A percentile compares a stretch with the other conserved stretches of the same genome.
These are phyloP conservation scores for Mycalesis mineus DNA, from an alignment of 2,888 invertebrate species.

Conservation along the genomic window DNA sequence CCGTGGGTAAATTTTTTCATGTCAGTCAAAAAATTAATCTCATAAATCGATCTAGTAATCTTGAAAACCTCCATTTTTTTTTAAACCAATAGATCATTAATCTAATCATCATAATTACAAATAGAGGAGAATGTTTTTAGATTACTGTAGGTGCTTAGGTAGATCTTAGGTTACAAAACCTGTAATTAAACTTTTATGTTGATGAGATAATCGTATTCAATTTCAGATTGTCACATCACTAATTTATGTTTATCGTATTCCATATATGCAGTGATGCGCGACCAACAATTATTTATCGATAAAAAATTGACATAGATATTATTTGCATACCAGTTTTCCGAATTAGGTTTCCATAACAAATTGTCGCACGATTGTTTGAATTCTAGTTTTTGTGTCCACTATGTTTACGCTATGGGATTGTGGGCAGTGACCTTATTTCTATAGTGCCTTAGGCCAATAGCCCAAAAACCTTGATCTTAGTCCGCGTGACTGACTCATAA, in stretches of 20 bases:
- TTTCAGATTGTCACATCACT: background rate
- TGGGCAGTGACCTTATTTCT: slow-evolving; percentile 11
- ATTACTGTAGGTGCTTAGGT: too few relatives aligned
- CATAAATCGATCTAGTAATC: too few relatives aligned
- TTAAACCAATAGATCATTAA: too few relatives aligned
- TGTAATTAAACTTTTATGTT: background rate
- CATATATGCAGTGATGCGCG: background rate
- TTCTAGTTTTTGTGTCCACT: background rate
- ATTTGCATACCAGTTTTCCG: background rate
- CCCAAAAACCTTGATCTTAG: slow-evolving; percentile 55
- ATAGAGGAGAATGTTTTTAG: too few relatives aligned
- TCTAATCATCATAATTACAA: too few relatives aligned
- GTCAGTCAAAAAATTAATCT: too few relatives aligned
- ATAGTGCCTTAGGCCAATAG: slow-evolving; percentile 47
- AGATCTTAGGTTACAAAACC: too few relatives aligned
- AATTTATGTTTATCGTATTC: background rate
- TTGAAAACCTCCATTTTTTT: too few relatives aligned
- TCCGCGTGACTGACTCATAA: slow-evolving; percentile 28
- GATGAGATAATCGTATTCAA: background rate
- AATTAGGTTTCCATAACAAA: background rate
- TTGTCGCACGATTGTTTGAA: background rate
- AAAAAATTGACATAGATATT: background rate
- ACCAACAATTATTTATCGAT: background rate
- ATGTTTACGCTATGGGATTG: background rate
- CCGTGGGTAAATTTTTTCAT: too few relatives aligned